Base-by-base conservation (phyloP, 1,140 invertebrate genomes). In the Cheumatopsyche charites region DNA sequence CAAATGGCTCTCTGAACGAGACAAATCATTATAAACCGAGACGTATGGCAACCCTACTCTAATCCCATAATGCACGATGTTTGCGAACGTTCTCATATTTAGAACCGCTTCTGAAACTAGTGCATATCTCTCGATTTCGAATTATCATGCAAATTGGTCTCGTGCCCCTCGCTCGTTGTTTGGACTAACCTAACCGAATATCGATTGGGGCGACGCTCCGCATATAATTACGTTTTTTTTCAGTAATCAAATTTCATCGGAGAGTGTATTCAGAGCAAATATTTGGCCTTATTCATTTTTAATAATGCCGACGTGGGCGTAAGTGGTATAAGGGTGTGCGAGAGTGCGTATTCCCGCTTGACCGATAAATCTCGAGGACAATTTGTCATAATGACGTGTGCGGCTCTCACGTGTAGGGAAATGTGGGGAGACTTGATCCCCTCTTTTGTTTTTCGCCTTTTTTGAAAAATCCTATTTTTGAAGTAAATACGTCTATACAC, bases 71-170 rank as follows among this genome's bases (percentile, higher is more conserved):
- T 36, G 29, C 29, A 36, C 29, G 29, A 9, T 36, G 29, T 36
- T 36, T 36, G 29, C 9, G 29, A 4, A 36, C 29, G 9, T 36
- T 36, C 9, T 36, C 29, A 36, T 36, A 36, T 36, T 36, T 36
- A 36, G 29, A 36, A 36, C 3, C 9, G 29, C 15, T 47, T 5
- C 49, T 12, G 49, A 55, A 55, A 55, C 21, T 58, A 23, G 21
- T 58, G 3, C 11, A 58, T 58, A 26, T 58, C 47, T 58, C 55
- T 58, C 23, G 55, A 58, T 11, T 58, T 58, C 11, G 55, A 58
- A 58, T 58, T 58, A 58, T 58, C 25, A 58, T 58, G 19, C 23
- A 58, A 58, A 58, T 58, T 58, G 9, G 29, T 9, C 25, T 21
- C 23, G 23, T 58, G 11, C 55, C 55, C 55, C 55, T 58, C 21